Conservation (phyloP, 2,888 invertebrate genomes). For the Drosophila fulvimacula region DNA sequence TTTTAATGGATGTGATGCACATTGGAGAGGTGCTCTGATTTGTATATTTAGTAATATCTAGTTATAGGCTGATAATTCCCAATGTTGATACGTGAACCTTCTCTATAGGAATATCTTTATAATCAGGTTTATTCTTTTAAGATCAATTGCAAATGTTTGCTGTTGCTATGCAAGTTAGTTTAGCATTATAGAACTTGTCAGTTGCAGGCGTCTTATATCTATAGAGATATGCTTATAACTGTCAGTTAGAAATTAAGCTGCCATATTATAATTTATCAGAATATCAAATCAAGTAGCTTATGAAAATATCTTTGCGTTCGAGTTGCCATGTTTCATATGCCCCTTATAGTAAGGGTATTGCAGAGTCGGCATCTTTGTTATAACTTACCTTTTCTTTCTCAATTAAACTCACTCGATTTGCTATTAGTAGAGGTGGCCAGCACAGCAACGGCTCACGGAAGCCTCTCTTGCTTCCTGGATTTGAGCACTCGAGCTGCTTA, state of each 20-base stretch:
- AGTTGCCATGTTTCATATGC: not conserved
- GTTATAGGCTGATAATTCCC: too few species aligned
- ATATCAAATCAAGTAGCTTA: not conserved
- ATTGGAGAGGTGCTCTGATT: not conserved
- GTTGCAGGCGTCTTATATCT: not conserved
- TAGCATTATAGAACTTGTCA: not conserved
- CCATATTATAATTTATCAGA: not conserved
- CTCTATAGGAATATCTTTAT: not conserved
- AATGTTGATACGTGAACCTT: too few species aligned
- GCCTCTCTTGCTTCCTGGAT: conserved; percentile 53
- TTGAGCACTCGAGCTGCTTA: conserved; percentile 18
- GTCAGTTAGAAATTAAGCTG: not conserved
- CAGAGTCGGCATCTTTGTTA: not conserved
- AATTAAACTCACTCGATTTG: conserved; percentile 1
- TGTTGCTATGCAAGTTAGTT: not conserved
- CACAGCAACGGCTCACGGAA: not conserved
- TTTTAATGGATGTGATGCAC: not conserved
- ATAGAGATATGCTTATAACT: not conserved
- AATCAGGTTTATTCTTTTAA: not conserved
- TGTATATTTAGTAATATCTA: too few species aligned
- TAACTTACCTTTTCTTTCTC: not conserved
- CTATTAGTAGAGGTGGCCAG: too few species aligned
- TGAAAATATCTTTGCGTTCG: not conserved
- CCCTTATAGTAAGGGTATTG: not conserved
- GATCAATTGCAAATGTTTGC: too few species aligned